Evolutionary conservation across 2,888 invertebrate species (phyloP).

Genomic region (Andrena dorsata): DNA sequence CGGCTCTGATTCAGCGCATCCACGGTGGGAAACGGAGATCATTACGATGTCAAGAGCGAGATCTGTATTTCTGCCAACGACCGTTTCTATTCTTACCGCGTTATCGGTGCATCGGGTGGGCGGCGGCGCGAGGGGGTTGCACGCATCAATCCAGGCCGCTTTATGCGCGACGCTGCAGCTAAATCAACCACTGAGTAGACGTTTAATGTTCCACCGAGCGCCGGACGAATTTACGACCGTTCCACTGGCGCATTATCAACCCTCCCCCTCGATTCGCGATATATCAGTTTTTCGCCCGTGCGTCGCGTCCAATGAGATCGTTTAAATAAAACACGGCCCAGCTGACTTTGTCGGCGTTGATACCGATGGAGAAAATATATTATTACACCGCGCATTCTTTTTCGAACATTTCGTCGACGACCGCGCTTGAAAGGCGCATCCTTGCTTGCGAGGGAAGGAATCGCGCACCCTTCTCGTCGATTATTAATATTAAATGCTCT

Average conservation of each 20-base stretch:
- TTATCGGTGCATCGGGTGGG: conserved; percentile 42
- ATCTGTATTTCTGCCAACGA: conserved; percentile 49
- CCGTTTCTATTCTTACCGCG: conserved; percentile 48
- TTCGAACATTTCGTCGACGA: neutral
- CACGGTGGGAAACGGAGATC: conserved; percentile 11
- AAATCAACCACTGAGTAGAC: conserved; percentile 58
- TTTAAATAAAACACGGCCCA: neutral
- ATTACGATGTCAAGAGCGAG: conserved; percentile 35
- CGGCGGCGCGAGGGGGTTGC: neutral
- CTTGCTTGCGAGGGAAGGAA: neutral
- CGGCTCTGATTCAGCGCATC: neutral
- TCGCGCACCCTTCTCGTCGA: neutral
- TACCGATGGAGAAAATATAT: neutral
- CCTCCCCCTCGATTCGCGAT: conserved; percentile 15
- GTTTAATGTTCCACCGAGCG: conserved; percentile 37
- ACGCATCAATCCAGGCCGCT: conserved; percentile 41
- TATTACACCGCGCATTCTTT: no score
- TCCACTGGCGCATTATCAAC: conserved; percentile 23
- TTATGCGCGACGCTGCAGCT: conserved; percentile 31
- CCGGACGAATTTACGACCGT: conserved; percentile 30
- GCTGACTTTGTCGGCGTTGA: conserved; percentile 1
- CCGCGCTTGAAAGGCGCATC: neutral
- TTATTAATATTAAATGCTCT: conserved; percentile 27
- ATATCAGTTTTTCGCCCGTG: neutral
- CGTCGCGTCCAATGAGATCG: neutral